Conservation (phyloP, 1,140 invertebrate species). For the Drosophila erecta region DNA sequence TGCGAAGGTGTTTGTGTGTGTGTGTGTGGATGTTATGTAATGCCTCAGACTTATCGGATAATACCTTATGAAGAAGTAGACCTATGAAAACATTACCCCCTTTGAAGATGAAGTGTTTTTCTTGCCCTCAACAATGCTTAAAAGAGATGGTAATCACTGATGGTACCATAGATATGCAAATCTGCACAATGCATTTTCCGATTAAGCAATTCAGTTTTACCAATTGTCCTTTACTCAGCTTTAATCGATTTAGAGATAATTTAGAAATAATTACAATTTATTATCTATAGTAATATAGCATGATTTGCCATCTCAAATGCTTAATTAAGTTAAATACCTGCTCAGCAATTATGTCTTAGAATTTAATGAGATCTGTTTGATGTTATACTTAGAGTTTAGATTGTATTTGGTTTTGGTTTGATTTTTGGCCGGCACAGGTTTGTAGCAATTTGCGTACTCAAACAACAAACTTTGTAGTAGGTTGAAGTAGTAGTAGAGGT, state of each 20-base stretch:
- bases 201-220: background rate
- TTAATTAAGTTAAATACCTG: conserved; percentile 75
- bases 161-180: background rate
- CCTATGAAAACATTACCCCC: conserved; percentile 18
- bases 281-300: background rate
- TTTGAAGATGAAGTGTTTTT: conserved; percentile 12
- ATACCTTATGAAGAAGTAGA: conserved; percentile 35
- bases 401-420: conserved; percentile 57
- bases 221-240: no score
- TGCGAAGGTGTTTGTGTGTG: conserved; percentile 30
- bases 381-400: conserved; percentile 76
- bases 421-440: conserved; percentile 75
- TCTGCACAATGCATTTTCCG: background rate
- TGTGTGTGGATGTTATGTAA: conserved; percentile 36
- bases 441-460: conserved; percentile 81
- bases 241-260: background rate
- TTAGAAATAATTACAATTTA: background rate
- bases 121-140: conserved; percentile 29
- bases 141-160: background rate
- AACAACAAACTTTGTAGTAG: conserved; percentile 76
- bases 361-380: conserved; percentile 54
- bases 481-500: conserved; percentile 53
- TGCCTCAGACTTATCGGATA: conserved; percentile 47
- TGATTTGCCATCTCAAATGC: conserved; percentile 11
- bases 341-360: conserved; percentile 57